Percentiles rank a stretch among this genome's conserved stretches.
Evolutionary conservation across 2,888 invertebrate genomes (phyloP).

Genomic region (Didymodactylos carnosus): DNA sequence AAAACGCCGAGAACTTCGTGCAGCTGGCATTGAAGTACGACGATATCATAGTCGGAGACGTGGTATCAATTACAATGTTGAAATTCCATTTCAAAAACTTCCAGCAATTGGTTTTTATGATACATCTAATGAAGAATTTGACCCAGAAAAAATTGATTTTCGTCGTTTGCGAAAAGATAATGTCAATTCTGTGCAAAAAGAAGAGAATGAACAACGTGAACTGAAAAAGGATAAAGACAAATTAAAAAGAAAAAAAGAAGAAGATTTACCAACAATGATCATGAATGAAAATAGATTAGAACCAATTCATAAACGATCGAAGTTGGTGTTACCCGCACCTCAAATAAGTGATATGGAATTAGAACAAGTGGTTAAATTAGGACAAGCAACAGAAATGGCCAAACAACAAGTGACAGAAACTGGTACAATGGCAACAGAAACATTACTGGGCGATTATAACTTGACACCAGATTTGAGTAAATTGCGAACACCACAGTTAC

Average conservation of each 20-base stretch:
- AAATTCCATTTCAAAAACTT: conserved; percentile 87
- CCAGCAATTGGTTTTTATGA: conserved; percentile 85
- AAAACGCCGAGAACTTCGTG: conserved; percentile 84
- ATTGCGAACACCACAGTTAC: conserved; percentile 55
- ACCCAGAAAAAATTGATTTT: conserved; percentile 72
- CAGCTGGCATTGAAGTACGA: conserved; percentile 61
- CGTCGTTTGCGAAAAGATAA: conserved; percentile 70
- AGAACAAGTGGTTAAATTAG: conserved; percentile 43
- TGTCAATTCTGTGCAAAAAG: conserved; percentile 68
- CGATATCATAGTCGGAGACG: conserved; percentile 41
- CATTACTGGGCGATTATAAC: conserved; percentile 71
- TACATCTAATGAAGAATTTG: conserved; percentile 58
- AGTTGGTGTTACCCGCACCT: conserved; percentile 80
- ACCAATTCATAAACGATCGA: conserved; percentile 73
- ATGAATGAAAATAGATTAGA: conserved; percentile 46
- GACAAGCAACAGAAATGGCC: conserved; percentile 42
- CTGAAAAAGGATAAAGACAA: conserved; percentile 84
- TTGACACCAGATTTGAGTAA: conserved; percentile 45
- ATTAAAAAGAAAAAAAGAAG: conserved; percentile 79
- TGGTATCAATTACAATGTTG: conserved; percentile 85
- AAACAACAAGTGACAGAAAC: conserved; percentile 62
- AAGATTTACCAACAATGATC: conserved; percentile 65
- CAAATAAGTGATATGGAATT: conserved; percentile 70
- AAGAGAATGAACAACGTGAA: conserved; percentile 70
- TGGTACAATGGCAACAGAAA: conserved; percentile 42